Evolutionary conservation across 2,797 vertebrate species (phyloP), one percentile per base, ranked within the genome.

Genomic region (Strix occidentalis): DNA sequence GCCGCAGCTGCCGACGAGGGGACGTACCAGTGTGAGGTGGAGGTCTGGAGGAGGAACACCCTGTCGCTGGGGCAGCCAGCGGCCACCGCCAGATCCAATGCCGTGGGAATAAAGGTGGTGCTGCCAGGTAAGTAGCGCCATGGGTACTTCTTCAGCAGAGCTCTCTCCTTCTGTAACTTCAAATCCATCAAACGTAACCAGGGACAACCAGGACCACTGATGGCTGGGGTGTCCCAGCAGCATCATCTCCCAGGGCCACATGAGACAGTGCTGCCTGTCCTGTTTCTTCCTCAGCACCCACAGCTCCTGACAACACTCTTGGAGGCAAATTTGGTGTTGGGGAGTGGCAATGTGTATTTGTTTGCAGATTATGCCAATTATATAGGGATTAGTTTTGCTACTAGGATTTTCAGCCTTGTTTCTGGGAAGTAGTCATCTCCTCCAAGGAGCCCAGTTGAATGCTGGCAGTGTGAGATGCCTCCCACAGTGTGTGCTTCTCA

Each of bases 61-160:
- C 39, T 29, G 3, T 24, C 9, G 0, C 25, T n/a, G 16, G 51
- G 60, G 7, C 26, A 61, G 31, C 70, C 93, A 0, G 46, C 83
- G 4, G 95, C 95, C 8, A 76, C 74, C 6, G 5, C 25, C 71
- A 72, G 5, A 2, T 98, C 98, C 69, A 97, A 97, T 13, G 69
- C 68, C 0, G 33, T 98, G 66, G 96, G 43, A 17, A 96, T 98
- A 84, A 91, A 50, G 3, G 84, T 98, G 39, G 66, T 92, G 21
- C 81, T 97, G 35, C 98, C 98, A 97, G 97, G 98, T 98, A 95
- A 95, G 96, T 31, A 24, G 15, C 4, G 3, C 50, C 39, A 60
- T 1, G 9, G 60, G 54, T 5, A 23, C 45, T 75, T 54, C 58
- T 51, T 74, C 50, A 20, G 72, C 48, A 72, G 33, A 54, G 12